phyloP scores from a whole-genome alignment of 2,797 vertebrate genomes.

The Saxicola maurus region DNA sequence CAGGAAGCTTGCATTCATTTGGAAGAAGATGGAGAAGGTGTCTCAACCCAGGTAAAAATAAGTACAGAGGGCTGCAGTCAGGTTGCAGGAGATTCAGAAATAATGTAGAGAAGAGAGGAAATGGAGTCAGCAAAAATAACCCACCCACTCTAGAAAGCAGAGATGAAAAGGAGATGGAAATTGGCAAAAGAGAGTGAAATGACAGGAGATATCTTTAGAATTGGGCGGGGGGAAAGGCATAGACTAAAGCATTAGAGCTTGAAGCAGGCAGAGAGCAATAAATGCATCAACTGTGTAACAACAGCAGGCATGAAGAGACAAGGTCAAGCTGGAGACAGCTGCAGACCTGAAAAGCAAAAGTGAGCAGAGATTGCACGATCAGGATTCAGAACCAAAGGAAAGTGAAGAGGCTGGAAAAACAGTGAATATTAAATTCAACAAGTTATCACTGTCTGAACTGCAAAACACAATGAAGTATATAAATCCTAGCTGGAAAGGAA shows the following conservation, averaged over 20 bases:
- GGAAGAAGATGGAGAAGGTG: background rate
- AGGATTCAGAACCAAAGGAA: background rate
- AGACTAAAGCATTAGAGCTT: constrained; percentile 3
- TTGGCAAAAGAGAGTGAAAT: constrained; percentile 31
- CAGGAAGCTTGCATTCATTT: background rate
- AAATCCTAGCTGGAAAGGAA: background rate
- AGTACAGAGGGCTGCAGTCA: background rate
- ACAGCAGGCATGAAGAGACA: background rate
- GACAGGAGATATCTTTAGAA: constrained; percentile 12
- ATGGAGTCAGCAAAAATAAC: constrained; percentile 32
- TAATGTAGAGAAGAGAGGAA: background rate
- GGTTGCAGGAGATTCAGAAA: background rate
- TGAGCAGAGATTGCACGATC: background rate
- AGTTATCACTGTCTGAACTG: background rate
- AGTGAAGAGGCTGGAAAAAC: background rate
- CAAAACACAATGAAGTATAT: background rate
- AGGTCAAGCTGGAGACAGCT: background rate
- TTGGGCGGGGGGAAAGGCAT: rapidly evolving
- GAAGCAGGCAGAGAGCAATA: background rate
- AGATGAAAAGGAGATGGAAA: constrained; percentile 23
- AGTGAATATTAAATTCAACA: background rate
- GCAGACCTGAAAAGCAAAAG: constrained; percentile 4
- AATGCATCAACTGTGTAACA: background rate
- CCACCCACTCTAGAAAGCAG: background rate
- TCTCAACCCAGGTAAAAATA: background rate